These are phyloP conservation scores for Engraulis encrasicolus DNA, from an alignment of 2,113 vertebrate species.

Conservation along the genomic window DNA sequence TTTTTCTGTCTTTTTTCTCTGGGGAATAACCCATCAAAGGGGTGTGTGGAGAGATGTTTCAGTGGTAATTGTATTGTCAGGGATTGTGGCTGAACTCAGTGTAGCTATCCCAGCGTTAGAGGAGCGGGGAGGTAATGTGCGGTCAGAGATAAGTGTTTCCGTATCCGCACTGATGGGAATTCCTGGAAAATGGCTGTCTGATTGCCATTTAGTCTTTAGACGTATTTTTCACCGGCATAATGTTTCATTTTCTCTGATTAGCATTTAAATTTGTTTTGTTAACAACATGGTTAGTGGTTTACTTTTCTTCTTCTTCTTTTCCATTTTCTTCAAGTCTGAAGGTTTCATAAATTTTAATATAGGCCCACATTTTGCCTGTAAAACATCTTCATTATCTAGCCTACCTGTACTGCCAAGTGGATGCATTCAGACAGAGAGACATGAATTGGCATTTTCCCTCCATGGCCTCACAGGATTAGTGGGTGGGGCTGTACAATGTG, in stretches of 20 bases:
- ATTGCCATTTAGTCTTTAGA: not conserved
- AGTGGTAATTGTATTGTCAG: not conserved
- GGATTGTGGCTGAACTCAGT: too few relatives aligned
- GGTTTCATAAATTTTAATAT: not conserved
- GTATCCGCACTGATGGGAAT: not conserved
- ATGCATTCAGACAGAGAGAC: not conserved
- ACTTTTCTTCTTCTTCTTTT: not conserved
- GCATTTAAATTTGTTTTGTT: conserved; percentile 1
- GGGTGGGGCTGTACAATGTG: conserved; percentile 3
- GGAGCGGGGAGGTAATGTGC: not conserved
- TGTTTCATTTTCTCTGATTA: conserved; percentile 2
- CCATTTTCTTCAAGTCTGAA: not conserved
- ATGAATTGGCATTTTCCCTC: not conserved
- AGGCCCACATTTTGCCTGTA: not conserved
- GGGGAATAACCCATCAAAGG: too few relatives aligned
- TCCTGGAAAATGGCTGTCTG: too few relatives aligned
- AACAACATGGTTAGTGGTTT: not conserved
- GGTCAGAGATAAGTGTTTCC: not conserved
- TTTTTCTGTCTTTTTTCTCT: too few relatives aligned
- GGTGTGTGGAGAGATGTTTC: not conserved
- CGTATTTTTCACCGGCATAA: not conserved
- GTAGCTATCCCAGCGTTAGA: too few relatives aligned
- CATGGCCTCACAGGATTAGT: not conserved
- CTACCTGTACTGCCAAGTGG: not conserved
- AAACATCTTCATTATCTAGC: not conserved